Base-by-base conservation (phyloP, 2,888 invertebrate genomes). In the Amiota minor region DNA sequence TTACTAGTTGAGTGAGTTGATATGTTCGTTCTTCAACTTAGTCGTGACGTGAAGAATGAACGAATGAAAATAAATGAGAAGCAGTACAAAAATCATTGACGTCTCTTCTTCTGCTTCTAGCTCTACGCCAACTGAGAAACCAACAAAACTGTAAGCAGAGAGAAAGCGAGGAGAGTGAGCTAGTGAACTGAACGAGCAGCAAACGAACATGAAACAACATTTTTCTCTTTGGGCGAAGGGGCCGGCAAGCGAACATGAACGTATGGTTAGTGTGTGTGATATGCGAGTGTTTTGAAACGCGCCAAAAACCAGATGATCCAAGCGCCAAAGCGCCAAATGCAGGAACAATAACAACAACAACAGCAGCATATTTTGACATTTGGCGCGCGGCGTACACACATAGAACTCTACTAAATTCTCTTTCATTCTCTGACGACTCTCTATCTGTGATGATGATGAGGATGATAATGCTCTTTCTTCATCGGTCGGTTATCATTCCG, bases 301-400 rank as follows among this genome's bases (percentile, higher is more conserved):
- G 80, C 80, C 80, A 80, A 80, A 50, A 80, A 80, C 72, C 79
- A 79, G 78, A 80, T 79, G 79, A 79, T 79, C 76, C 47, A 74
- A 78, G 79, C 80, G 80, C 78, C 79, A 80, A 74, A 78, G 79
- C 80, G 80, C 78, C 79, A 80, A 72, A 53, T 70, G 64, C 68
- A 74, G 72, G 69, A 73, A 70, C 71, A 71, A 59, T 50, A 69
- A 72, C 68, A 73, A 18, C 70, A 74, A 64, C 72, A 68, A 18
- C 53, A 64, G 47, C 67, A 70, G 72, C 71, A 71, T 74, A 56
- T 65, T 46, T 73, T 78, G 73, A 74, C 76, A 75, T 75, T 76
- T 80, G 79, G 78, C 80, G 79, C 79, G 72, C 79, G 79, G 80
- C 83, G 79, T 79, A 79, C 76, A 80, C 81, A 79, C 74, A 76